Evolutionary conservation across 2,888 invertebrate species (phyloP).

Genomic region (Microctonus hyperodae): DNA sequence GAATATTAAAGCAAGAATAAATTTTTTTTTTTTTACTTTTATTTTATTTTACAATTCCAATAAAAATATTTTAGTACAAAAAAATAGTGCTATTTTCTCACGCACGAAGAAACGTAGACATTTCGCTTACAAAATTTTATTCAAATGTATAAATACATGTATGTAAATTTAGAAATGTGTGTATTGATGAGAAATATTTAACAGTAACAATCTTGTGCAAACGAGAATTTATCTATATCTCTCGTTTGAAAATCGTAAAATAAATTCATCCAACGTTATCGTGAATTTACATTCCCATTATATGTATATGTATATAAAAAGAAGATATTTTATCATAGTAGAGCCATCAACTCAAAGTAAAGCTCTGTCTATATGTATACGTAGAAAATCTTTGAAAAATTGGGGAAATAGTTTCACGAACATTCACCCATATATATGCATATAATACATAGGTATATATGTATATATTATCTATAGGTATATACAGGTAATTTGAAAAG

Average conservation of each 20-base stretch:
- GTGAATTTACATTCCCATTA: not conserved
- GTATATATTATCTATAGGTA: not conserved
- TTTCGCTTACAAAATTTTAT: slow-evolving; percentile 7
- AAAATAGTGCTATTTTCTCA: too few species aligned
- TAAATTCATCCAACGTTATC: not conserved
- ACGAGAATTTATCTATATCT: not conserved
- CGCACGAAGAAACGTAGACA: slow-evolving; percentile 5
- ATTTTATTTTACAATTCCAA: too few species aligned
- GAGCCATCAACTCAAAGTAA: not conserved
- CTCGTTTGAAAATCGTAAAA: not conserved
- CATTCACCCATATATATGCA: not conserved
- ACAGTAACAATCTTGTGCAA: not conserved
- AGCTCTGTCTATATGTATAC: not conserved
- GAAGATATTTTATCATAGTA: not conserved
- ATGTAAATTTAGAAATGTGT: not conserved
- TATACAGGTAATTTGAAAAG: not conserved
- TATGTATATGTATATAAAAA: not conserved
- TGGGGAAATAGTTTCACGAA: slow-evolving; percentile 18
- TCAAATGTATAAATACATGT: slow-evolving; percentile 2
- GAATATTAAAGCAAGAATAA: too few species aligned
- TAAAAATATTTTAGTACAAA: too few species aligned
- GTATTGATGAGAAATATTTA: not conserved
- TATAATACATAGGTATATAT: too few species aligned
- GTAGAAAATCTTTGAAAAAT: slow-evolving; percentile 16
- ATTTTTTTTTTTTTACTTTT: too few species aligned